These are phyloP conservation scores for Ericerus pela DNA, from an alignment of 1,140 invertebrate genomes.

Conservation along the genomic window DNA sequence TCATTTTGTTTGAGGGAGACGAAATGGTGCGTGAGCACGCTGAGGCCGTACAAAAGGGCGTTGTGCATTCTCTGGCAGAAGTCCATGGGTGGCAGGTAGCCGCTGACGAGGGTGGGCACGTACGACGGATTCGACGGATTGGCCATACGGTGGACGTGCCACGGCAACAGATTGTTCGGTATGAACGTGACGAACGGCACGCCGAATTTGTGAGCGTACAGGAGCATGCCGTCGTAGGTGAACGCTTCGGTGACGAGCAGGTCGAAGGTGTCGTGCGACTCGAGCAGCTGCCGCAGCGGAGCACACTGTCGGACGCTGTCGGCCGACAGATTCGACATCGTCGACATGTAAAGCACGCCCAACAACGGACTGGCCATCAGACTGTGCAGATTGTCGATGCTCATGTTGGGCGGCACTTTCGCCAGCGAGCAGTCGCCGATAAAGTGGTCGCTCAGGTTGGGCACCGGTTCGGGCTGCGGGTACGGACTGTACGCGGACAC, in stretches of 20 bases:
- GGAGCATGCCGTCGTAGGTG: constrained; percentile 19
- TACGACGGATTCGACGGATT: constrained; percentile 20
- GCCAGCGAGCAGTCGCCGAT: no score
- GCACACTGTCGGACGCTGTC: no score
- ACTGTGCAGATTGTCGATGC: no score
- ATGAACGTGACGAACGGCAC: constrained; percentile 40
- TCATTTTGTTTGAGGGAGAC: neutral
- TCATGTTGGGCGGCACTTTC: no score
- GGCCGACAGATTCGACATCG: no score
- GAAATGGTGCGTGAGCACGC: neutral
- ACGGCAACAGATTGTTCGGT: constrained; percentile 41
- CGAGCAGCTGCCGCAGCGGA: neutral
- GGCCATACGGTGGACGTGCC: constrained; percentile 34
- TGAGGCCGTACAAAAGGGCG: neutral
- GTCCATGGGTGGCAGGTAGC: constrained; percentile 5
- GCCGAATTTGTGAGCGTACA: constrained; percentile 26
- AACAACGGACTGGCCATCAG: no score
- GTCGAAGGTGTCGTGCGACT: constrained; percentile 25
- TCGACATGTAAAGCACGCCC: no score
- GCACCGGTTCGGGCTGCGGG: constrained; percentile 31
- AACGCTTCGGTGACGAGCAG: constrained; percentile 27
- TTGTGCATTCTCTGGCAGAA: constrained; percentile 17
- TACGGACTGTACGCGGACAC: constrained; percentile 30
- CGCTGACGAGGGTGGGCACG: constrained; percentile 17
- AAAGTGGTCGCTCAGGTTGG: constrained; percentile 38